Evolutionary conservation across 2,797 vertebrate species (phyloP), one percentile per base, ranked within the genome.

Genomic region (Macroramphosus scolopax): DNA sequence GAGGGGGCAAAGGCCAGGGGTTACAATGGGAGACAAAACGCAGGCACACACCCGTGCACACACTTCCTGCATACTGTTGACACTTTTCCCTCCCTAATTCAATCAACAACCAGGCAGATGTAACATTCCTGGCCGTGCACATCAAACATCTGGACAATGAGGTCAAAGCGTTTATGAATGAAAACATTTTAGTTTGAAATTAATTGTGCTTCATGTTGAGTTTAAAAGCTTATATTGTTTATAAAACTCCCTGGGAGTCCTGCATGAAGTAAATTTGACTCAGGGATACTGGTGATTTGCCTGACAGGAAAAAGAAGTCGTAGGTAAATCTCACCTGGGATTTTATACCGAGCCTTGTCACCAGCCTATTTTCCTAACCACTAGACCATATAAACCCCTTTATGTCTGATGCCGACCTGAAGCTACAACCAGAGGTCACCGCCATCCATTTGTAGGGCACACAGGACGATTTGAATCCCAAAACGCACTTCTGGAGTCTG

Each of bases 311-410:
- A 68, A 61, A 62, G 45, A 74, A 50, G 58, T 57, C 66, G 52
- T 63, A 66, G 59, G 72, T 73, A 73, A 81, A 80, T 67, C 68
- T 82, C 75, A 76, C 64, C 64, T 63, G 68, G 65, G 69, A 72
- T 38, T 41, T 62, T 24, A 25, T 47, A 46, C 56, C 37, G 41
- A 10, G 35, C 67, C 57, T 29, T 51, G 75, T 81, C 70, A 70
- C 70, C 55, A 42, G 67, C 52, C 51, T 62, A 83, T 87, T 85
- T 89, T 68, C 82, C 76, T 85, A 84, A 79, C 77, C 83, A 84
- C 70, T 51, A 76, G 80, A 88, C 83, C 84, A 77, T 80, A 53
- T 35, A 15, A 47, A 47, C 11, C 54, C 63, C 53, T 37, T 17
- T 35, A 56, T 74, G 54, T 41, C 61, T 61, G 16, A 20, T 36